Evolutionary conservation across 2,888 invertebrate species (phyloP).

Genomic region (Ligdia adustata): DNA sequence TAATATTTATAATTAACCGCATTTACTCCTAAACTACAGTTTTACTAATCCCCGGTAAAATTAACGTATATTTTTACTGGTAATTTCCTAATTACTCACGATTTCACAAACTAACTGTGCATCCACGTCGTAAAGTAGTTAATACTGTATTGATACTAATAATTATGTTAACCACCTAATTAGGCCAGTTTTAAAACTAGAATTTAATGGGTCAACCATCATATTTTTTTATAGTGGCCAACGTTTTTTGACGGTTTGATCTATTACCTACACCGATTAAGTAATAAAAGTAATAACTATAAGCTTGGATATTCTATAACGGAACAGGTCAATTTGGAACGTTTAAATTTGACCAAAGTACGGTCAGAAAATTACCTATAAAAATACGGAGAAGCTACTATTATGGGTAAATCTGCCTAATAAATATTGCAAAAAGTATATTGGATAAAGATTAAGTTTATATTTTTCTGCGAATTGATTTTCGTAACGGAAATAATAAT

Average conservation of each 20-base stretch:
- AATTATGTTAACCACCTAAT: conserved; percentile 27
- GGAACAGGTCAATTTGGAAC: conserved; percentile 64
- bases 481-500: neutral
- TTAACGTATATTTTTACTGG: conserved; percentile 5
- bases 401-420: conserved; percentile 28
- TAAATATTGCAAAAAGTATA: conserved; percentile 26
- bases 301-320: conserved; percentile 60
- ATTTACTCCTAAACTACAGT: too few relatives aligned
- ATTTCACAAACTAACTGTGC: conserved; percentile 19
- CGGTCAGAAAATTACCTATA: conserved; percentile 33
- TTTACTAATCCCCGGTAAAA: too few relatives aligned
- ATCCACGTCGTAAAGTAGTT: conserved; percentile 19
- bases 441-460: conserved; percentile 11
- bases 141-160: conserved; percentile 28
- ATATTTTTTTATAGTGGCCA: conserved; percentile 38
- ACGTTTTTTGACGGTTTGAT: conserved; percentile 53
- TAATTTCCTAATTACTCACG: conserved; percentile 8
- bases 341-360: conserved; percentile 42
- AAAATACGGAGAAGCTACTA: conserved; percentile 20
- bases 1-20: too few relatives aligned
- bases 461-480: conserved; percentile 5
- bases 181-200: conserved; percentile 17
- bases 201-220: conserved; percentile 34
- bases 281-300: conserved; percentile 70
- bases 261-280: conserved; percentile 64